These are phyloP conservation scores for Dunckerocampus dactyliophorus DNA, from an alignment of 2,113 vertebrate species.

Conservation along the genomic window DNA sequence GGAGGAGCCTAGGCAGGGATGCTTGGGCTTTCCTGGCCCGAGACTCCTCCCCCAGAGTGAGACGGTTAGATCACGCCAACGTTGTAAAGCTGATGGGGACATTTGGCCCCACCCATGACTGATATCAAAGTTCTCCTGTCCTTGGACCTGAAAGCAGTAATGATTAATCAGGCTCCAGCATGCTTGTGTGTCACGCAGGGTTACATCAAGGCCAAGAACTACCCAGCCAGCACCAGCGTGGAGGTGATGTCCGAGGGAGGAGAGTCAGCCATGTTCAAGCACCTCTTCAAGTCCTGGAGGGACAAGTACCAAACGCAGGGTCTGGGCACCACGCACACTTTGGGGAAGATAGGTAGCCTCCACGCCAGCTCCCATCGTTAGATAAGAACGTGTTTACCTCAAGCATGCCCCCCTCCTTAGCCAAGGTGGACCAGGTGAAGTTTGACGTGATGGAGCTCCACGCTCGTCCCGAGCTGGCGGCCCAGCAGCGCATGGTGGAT, in stretches of 20 bases:
- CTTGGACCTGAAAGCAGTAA: too few relatives aligned
- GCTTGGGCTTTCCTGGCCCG: too few relatives aligned
- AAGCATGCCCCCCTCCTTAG: slow-evolving; percentile 44
- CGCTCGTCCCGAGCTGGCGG: slow-evolving; percentile 81
- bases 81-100: too few relatives aligned
- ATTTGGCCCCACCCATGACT: not conserved
- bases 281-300: slow-evolving; percentile 85
- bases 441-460: slow-evolving; percentile 84
- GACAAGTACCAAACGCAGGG: slow-evolving; percentile 76
- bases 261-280: slow-evolving; percentile 88
- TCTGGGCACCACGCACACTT: slow-evolving; percentile 70
- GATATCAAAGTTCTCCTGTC: not conserved
- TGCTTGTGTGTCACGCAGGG: slow-evolving; percentile 60
- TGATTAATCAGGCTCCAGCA: too few relatives aligned
- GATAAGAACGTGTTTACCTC: not conserved
- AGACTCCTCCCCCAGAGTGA: too few relatives aligned
- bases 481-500: slow-evolving; percentile 85
- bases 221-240: slow-evolving; percentile 78
- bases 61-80: too few relatives aligned
- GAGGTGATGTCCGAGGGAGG: slow-evolving; percentile 83
- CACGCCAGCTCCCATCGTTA: too few relatives aligned
- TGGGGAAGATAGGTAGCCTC: slow-evolving; percentile 80
- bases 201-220: slow-evolving; percentile 87
- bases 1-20: too few relatives aligned
- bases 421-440: slow-evolving; percentile 84